Percentiles rank a stretch among this genome's conserved stretches.
phyloP scores from a whole-genome alignment of 2,797 vertebrate species.

The Acanthornis magna region DNA sequence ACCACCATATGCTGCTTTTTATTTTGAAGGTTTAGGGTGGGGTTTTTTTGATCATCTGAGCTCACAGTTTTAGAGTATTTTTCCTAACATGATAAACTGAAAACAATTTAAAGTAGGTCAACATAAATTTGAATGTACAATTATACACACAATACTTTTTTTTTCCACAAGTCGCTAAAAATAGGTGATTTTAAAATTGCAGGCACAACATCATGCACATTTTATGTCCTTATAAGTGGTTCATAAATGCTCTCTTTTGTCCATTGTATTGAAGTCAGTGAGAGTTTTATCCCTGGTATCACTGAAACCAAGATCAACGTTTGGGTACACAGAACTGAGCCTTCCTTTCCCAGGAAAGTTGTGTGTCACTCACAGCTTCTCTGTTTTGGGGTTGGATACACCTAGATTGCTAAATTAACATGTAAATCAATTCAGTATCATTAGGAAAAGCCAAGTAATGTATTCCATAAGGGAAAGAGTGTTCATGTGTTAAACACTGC shows the following conservation, averaged over 20 bases:
- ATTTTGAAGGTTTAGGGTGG: neutral
- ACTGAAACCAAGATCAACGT: neutral
- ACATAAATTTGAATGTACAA: neutral
- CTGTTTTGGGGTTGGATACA: neutral
- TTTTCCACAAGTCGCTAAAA: neutral
- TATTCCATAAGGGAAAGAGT: neutral
- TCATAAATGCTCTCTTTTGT: neutral
- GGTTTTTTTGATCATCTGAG: neutral
- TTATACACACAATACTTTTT: neutral
- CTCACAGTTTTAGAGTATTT: neutral
- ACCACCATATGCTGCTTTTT: neutral
- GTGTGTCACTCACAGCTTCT: neutral
- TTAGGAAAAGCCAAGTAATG: neutral
- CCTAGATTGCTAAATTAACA: neutral
- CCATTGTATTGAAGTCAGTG: neutral
- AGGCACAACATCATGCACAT: neutral
- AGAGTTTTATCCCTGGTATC: neutral
- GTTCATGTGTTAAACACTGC: neutral
- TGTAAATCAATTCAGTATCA: neutral
- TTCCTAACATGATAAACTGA: neutral
- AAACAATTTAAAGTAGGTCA: neutral
- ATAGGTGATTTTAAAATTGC: neutral
- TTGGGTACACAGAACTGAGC: neutral
- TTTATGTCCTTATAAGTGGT: neutral
- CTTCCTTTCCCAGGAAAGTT: neutral